Base-by-base conservation (phyloP, 2,888 invertebrate species). In the Tachina fera region DNA sequence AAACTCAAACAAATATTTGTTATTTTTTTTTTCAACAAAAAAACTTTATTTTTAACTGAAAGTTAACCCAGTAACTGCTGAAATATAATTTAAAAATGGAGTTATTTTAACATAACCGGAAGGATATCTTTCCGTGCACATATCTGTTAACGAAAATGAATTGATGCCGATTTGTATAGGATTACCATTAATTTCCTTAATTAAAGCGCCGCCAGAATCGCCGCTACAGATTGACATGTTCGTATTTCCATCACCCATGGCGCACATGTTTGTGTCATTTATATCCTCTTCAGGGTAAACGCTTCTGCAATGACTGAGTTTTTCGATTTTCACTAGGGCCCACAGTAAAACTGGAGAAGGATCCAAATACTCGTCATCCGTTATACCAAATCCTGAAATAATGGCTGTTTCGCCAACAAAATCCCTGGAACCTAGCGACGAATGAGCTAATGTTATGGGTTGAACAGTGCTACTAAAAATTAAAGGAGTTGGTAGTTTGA, bases 191-290 rank as follows among this genome's bases (percentile, higher is more conserved):
- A 88, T 83, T 4, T 87, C 81, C 0, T 71, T 60, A 16, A 91
- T 88, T 14, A 92, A 71, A 0, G 92, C 90, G 8, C 92, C 92
- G 61, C 92, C 92, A 0, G 92, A 92, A 80, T 92, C 92, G 0
- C 92, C 92, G 56, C 89, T 91, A 76, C 92, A 92, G 3, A 90
- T 90, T 68, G 91, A 92, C 89, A 91, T 90, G 47, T 90, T 90
- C 14, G 81, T 89, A 13, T 88, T 88, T 16, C 86, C 86, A 16
- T 70, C 60, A 11, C 92, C 92, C 11, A 85, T 60, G 22, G 90
- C 91, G 58, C 92, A 92, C 9, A 92, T 80, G 0, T 90, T 91
- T 0, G 90, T 90, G 0, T 77, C 56, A 1, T 89, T 72, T 1
- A 92, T 90, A 0, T 90, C 87, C 3, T 77, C 72, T 0, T 77